Percentiles rank a stretch among this genome's conserved stretches.
Conservation (phyloP, 1,140 invertebrate genomes). For the Sinella curviseta region DNA sequence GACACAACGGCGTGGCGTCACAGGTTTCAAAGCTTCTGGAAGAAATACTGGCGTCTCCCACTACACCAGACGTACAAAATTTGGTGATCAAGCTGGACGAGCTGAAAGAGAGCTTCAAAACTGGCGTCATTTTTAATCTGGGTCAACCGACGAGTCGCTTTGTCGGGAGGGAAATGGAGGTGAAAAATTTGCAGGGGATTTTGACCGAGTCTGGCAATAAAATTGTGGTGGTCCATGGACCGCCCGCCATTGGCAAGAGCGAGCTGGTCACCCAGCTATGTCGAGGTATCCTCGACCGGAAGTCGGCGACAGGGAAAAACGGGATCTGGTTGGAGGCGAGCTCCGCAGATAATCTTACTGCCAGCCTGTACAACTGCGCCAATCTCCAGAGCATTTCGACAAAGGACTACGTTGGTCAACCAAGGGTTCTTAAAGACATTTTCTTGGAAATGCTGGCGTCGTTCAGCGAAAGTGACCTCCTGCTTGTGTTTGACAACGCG, state of each 20-base stretch:
- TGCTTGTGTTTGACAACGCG: background rate
- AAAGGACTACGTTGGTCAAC: background rate
- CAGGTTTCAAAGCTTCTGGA: background rate
- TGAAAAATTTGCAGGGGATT: too few relatives aligned
- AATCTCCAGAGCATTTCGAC: background rate
- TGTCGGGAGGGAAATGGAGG: background rate
- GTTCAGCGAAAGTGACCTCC: background rate
- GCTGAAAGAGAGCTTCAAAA: background rate
- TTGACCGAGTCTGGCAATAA: background rate
- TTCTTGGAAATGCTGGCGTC: background rate
- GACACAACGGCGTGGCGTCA: too few relatives aligned
- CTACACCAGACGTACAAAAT: too few relatives aligned
- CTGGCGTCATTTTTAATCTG: background rate
- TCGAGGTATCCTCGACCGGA: background rate
- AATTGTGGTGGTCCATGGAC: background rate
- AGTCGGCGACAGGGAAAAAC: background rate
- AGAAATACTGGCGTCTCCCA: too few relatives aligned
- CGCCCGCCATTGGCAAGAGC: background rate
- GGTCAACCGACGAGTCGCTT: background rate
- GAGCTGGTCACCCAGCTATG: background rate
- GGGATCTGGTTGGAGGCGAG: background rate
- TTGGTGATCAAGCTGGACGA: background rate
- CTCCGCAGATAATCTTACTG: background rate
- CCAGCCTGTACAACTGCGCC: background rate
- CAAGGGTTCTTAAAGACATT: background rate